Conservation (phyloP, 2,797 vertebrate species). For the Eulemur coronatus region DNA sequence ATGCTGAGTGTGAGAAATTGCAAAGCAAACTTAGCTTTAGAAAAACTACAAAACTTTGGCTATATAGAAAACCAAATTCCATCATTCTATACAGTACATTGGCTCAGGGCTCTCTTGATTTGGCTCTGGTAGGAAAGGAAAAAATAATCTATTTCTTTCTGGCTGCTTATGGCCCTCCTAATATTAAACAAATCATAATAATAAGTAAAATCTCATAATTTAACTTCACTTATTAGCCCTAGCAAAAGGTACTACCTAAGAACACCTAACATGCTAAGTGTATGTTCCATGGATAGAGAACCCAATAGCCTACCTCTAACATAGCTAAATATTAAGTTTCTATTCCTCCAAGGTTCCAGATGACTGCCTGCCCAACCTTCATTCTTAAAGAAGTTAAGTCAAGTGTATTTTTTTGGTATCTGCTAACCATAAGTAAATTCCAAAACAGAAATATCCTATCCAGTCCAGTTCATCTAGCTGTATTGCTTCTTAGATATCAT, state of each 20-base stretch:
- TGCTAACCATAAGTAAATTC: slow-evolving; percentile 23
- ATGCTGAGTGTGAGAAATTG: background rate
- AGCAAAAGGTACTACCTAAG: background rate
- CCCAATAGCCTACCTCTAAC: background rate
- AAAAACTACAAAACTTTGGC: background rate
- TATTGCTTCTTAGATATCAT: slow-evolving; percentile 10
- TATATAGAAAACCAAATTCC: background rate
- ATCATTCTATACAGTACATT: background rate
- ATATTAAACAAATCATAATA: slow-evolving; percentile 4
- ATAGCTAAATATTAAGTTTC: background rate
- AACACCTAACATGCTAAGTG: background rate
- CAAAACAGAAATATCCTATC: background rate
- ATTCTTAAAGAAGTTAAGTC: slow-evolving; percentile 32
- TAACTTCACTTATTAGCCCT: background rate
- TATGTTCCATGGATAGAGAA: background rate
- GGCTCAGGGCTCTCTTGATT: background rate
- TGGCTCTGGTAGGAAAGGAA: background rate
- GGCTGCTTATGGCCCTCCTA: background rate
- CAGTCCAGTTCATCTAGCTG: background rate
- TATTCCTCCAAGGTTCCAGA: background rate
- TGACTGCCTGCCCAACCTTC: background rate
- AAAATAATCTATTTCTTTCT: background rate
- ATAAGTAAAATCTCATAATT: slow-evolving; percentile 27
- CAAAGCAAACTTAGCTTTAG: background rate
- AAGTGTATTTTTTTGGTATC: background rate